Percentiles rank a stretch among this genome's conserved stretches.
Conservation (phyloP, 1,140 invertebrate species). For the Lucilia sericata region DNA sequence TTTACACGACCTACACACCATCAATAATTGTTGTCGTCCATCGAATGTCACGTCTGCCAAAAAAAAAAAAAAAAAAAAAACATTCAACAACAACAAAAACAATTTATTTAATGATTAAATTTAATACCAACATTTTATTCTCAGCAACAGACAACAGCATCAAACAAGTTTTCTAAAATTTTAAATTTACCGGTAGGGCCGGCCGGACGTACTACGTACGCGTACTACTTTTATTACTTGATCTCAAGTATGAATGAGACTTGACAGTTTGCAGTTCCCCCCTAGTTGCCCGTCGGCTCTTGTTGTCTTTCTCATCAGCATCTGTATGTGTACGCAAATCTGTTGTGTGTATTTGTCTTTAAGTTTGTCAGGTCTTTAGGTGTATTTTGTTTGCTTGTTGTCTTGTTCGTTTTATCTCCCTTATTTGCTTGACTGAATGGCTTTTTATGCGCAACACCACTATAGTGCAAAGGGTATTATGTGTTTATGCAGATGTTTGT, state of each 20-base stretch:
- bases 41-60: slow-evolving; percentile 37
- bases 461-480: too few species aligned
- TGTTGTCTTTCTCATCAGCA: not conserved
- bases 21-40: slow-evolving; percentile 19
- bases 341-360: too few species aligned
- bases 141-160: not conserved
- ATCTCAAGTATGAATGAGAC: not conserved
- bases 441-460: too few species aligned
- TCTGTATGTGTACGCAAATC: too few species aligned
- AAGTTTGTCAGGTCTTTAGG: not conserved
- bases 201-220: not conserved
- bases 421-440: too few species aligned
- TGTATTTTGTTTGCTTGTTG: not conserved
- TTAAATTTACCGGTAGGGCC: slow-evolving; percentile 9
- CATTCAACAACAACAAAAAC: not conserved
- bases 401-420: not conserved
- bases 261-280: not conserved
- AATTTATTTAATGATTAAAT: slow-evolving; percentile 2
- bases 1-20: not conserved
- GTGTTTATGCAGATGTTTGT: too few species aligned
- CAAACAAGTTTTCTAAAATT: slow-evolving; percentile 9
- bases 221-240: not conserved
- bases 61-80: too few species aligned
- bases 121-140: not conserved
- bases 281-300: not conserved